These are phyloP conservation scores for Lipotes vexillifer DNA, from an alignment of 2,113 vertebrate species.

Conservation along the genomic window DNA sequence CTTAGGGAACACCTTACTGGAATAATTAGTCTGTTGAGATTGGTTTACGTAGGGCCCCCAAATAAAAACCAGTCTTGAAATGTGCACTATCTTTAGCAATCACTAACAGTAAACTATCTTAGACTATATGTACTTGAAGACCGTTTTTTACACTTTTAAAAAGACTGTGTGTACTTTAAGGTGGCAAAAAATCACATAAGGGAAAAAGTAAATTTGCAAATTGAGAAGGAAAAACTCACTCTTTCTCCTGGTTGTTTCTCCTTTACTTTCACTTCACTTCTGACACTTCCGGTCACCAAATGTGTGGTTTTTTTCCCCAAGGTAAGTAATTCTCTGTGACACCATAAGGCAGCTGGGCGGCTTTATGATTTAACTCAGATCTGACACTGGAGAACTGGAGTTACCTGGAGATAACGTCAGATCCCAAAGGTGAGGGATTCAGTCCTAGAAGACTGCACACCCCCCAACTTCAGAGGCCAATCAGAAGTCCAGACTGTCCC, in stretches of 20 bases:
- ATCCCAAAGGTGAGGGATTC: background rate
- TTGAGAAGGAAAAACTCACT: background rate
- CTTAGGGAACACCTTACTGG: background rate
- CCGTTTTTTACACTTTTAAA: background rate
- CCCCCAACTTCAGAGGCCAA: background rate
- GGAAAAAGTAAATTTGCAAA: background rate
- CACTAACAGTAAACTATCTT: background rate
- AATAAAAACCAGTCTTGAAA: constrained; percentile 43
- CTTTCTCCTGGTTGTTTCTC: background rate
- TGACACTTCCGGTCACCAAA: background rate
- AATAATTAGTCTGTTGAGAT: background rate
- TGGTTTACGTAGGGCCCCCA: background rate
- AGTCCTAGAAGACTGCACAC: background rate
- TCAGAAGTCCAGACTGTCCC: background rate
- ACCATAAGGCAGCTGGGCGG: too few relatives aligned
- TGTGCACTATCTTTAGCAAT: background rate
- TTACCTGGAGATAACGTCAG: background rate
- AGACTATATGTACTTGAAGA: background rate
- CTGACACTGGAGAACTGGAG: background rate
- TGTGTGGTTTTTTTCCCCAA: fast-evolving
- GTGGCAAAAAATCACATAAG: background rate
- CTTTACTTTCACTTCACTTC: background rate
- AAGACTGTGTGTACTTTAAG: background rate
- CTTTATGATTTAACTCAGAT: background rate
- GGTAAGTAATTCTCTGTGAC: background rate